These are phyloP conservation scores for Ceramica pisi DNA, from an alignment of 2,888 invertebrate genomes.

Conservation along the genomic window DNA sequence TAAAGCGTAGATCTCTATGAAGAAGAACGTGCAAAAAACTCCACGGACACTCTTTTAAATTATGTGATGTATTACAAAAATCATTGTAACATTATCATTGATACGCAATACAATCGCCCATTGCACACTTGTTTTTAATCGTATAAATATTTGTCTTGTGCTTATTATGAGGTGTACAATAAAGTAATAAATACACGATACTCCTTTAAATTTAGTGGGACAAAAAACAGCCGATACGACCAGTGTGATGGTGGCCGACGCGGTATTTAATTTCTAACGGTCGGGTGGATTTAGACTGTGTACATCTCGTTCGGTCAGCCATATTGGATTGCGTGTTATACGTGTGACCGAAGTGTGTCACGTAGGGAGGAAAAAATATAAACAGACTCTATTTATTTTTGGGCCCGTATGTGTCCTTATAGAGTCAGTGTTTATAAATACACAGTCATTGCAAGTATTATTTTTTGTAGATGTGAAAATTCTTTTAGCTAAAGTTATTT, in stretches of 20 bases:
- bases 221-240: conserved; percentile 27
- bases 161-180: no score
- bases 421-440: not conserved
- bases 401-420: no score
- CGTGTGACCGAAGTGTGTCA: conserved; percentile 36
- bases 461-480: not conserved
- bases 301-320: conserved; percentile 12
- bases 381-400: conserved; percentile 14
- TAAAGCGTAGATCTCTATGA: no score
- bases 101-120: no score
- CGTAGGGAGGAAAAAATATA: conserved; percentile 21
- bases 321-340: conserved; percentile 32
- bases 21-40: no score
- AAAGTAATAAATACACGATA: no score
- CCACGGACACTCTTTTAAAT: no score
- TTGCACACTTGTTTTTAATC: no score
- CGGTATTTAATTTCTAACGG: conserved; percentile 38
- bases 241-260: conserved; percentile 6
- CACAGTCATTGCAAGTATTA: not conserved
- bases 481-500: not conserved
- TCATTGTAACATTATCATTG: no score
- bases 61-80: no score
- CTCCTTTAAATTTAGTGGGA: not conserved
- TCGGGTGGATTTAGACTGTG: conserved; percentile 10
- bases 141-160: no score